These are phyloP conservation scores for Orchestia grillus DNA, from an alignment of 1,140 invertebrate genomes.

Conservation along the genomic window DNA sequence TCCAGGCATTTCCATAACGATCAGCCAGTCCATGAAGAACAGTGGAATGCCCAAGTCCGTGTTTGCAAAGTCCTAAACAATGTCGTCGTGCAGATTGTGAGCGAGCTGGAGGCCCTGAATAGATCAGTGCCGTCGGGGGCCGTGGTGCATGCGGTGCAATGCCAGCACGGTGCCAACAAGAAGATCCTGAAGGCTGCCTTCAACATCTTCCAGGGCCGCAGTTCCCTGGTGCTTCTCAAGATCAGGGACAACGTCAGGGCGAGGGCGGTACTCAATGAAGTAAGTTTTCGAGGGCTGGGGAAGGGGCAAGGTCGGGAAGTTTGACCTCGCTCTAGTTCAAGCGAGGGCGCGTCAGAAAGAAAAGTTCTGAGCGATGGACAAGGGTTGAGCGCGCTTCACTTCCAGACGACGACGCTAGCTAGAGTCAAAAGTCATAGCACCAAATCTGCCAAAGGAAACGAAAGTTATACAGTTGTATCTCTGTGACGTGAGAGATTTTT, in stretches of 20 bases:
- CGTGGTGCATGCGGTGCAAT: not conserved
- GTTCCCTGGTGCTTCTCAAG: not conserved
- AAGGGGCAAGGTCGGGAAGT: too few relatives aligned
- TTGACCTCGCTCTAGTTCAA: too few relatives aligned
- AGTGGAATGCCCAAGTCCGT: not conserved
- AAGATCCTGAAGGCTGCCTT: conserved; percentile 29
- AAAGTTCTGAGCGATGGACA: too few relatives aligned
- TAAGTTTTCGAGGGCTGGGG: not conserved
- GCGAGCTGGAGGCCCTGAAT: not conserved
- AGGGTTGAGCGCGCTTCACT: too few relatives aligned
- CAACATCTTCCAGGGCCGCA: conserved; percentile 18
- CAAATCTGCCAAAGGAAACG: too few relatives aligned
- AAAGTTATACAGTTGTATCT: too few relatives aligned
- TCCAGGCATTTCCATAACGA: not conserved
- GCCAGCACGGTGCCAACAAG: conserved; percentile 24
- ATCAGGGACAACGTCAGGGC: conserved; percentile 42
- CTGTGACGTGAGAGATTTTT: too few relatives aligned
- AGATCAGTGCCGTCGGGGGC: not conserved
- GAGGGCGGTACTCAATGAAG: not conserved
- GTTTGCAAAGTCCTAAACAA: too few relatives aligned
- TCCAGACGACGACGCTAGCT: too few relatives aligned
- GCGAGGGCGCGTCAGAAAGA: too few relatives aligned
- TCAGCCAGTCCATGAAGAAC: not conserved
- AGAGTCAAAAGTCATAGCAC: too few relatives aligned
- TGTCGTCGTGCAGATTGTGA: not conserved